Base-by-base conservation (phyloP, 2,888 invertebrate species). In the Dynastes maya region DNA sequence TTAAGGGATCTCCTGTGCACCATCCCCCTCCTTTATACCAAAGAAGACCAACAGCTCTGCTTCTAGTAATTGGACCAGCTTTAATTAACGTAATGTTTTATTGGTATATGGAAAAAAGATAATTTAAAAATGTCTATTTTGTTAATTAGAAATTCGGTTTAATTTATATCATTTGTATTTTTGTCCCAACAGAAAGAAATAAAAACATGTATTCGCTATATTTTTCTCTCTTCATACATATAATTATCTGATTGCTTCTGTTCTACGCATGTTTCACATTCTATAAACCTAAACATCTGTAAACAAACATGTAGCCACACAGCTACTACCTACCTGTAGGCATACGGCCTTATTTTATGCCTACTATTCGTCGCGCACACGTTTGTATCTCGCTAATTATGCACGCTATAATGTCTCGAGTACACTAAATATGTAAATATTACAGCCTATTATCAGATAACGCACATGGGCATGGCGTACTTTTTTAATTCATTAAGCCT, bases 321-420 rank as follows among this genome's bases (percentile, higher is more conserved):
- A 61, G 16, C 16, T 22, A 61, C 61, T 61, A 61, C 27, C 53
- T 16, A n/a, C n/a, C 53, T 53, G 5, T 16, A 53, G 13, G n/a
- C 16, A 53, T 53, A 53, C 53, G 16, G 27, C 67, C 67, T 49
- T 49, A 22, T 68, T 68, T 49, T 32, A 65, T 65, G 65, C 37
- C 37, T 37, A 40, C 65, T 65, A 65, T 37, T 65, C 65, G 40
- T 16, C 49, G 27, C 67, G 37, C 27, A 37, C 27, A 72, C 72
- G 61, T 27, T 72, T 72, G 72, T 72, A 72, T 72, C 72, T 40
- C 58, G 58, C 72, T 72, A 72, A 72, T 72, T 72, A 72, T 72
- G 72, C 72, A 45, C 22, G 72, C 58, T 72, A 58, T 72, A 72
- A 58, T 58, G 72, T 58, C 61, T 22, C 32, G 58, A 37, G 40